Evolutionary conservation across 2,797 vertebrate species (phyloP), one percentile per base, ranked within the genome.

Genomic region (Oreortyx pictus): DNA sequence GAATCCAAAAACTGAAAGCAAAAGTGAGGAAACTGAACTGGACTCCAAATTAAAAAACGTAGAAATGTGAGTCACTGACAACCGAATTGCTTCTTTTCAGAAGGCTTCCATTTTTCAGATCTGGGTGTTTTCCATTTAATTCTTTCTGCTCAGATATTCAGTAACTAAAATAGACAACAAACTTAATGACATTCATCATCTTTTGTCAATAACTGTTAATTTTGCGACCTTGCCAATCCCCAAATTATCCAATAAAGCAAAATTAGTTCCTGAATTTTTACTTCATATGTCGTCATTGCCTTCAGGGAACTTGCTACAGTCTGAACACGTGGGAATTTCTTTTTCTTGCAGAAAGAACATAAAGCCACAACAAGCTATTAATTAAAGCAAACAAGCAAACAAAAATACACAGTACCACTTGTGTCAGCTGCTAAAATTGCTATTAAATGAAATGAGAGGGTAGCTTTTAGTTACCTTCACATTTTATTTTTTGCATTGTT

Each of bases 21-120:
- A 19, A 82, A 23, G 1, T 61, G 35, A 81, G 6, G 24, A n/a
- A 0, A 0, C 73, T 73, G 11, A 60, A n/a, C 23, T 75, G 50
- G 78, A 65, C 6, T 7, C 7, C 5, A 20, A 8, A 61, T 64
- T 57, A 73, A 75, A 81, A 61, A 17, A 5, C 0, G 8, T 59
- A 50, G 11, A 85, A 72, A 16, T 2, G 1, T 7, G 18, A 54
- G 25, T 25, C 29, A 31, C 19, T 46, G 23, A 35, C 57, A 70
- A 60, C 14, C 29, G 75, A 92, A 86, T 2, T 35, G 1, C 33
- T 89, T 61, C 23, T 41, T 81, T 86, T 41, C 35, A 75, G 43
- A 59, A 77, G 50, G 2, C 14, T 77, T 8, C 54, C 3, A 46
- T 78, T 35, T 43, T 43, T 62, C 22, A 14, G 7, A 68, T 9